Evolutionary conservation across 2,888 invertebrate species (phyloP).

Genomic region (Gonocerus acuteangulatus): DNA sequence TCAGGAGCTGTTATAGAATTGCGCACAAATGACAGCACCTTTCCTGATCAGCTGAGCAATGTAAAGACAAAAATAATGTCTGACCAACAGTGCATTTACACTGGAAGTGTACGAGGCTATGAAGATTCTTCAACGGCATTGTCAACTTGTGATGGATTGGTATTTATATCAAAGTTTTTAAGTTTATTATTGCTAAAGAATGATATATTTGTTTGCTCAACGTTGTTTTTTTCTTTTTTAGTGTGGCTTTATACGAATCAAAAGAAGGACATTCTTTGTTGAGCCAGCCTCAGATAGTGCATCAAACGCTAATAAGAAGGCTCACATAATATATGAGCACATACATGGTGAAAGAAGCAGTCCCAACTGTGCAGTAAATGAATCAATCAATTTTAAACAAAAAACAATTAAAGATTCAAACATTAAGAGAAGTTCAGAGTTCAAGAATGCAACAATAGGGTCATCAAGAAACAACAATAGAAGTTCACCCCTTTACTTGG

Average conservation of each 20-base stretch:
- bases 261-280: constrained; percentile 61
- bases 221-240: constrained; percentile 43
- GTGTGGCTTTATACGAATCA: constrained; percentile 61
- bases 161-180: no score
- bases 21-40: background rate
- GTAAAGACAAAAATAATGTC: background rate
- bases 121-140: constrained; percentile 63
- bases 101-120: constrained; percentile 64
- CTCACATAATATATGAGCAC: constrained; percentile 61
- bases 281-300: constrained; percentile 56
- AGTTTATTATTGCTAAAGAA: no score
- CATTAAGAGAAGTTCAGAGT: background rate
- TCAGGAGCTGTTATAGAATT: constrained; percentile 7
- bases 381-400: no score
- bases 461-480: no score
- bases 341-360: constrained; percentile 47
- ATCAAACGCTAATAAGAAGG: constrained; percentile 46
- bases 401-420: no score
- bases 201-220: no score
- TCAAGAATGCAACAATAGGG: background rate
- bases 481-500: constrained; percentile 41
- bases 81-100: constrained; percentile 61
- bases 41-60: background rate
- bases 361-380: constrained; percentile 35
- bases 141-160: constrained; percentile 78